A percentile compares a stretch with the other conserved stretches of the same genome.
phyloP scores from a whole-genome alignment of 2,113 vertebrate genomes.

The Xiphophorus maculatus region DNA sequence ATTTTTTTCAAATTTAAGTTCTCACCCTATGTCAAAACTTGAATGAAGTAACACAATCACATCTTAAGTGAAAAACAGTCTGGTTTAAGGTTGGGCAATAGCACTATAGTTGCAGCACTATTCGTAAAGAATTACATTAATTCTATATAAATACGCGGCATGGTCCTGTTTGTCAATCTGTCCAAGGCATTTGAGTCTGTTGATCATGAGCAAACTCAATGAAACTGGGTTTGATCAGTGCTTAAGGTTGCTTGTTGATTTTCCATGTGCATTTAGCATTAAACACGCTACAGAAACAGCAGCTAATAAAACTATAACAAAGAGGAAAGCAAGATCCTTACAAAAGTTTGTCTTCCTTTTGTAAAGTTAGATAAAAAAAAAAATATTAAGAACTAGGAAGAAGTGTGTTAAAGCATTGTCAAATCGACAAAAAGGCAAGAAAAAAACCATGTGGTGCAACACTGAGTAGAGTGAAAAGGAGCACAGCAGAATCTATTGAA shows the following conservation, averaged over 20 bases:
- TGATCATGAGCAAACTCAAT: no score
- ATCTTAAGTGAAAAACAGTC: no score
- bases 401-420: conserved; percentile 26
- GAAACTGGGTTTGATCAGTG: neutral
- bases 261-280: neutral
- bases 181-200: no score
- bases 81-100: no score
- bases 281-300: conserved; percentile 1
- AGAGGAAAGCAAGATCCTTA: conserved; percentile 15
- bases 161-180: no score
- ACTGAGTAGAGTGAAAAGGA: conserved; percentile 4
- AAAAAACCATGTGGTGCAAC: conserved; percentile 28
- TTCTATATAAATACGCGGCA: no score
- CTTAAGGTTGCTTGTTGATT: neutral
- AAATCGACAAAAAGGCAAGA: conserved; percentile 29
- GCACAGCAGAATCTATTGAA: conserved; percentile 22
- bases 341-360: conserved; percentile 27
- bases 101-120: no score
- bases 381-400: conserved; percentile 39
- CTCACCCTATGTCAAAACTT: neutral
- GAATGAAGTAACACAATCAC: neutral
- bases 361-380: conserved; percentile 13
- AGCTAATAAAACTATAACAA: neutral
- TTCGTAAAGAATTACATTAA: no score
- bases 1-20: neutral